Conservation (phyloP, 2,888 invertebrate species). For the Dryobota labecula region DNA sequence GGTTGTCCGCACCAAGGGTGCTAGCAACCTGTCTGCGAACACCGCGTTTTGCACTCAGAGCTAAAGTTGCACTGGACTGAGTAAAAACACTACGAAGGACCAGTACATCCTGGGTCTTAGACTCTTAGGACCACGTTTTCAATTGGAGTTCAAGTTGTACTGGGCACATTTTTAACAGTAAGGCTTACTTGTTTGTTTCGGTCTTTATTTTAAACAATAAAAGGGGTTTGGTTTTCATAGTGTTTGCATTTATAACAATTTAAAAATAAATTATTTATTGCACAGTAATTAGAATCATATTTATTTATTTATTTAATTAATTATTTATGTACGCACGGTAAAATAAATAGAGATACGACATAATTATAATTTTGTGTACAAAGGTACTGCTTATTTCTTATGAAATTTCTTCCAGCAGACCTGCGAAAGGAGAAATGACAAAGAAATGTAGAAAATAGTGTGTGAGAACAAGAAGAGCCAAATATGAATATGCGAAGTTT, state of each 20-base stretch:
- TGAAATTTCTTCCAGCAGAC: too few relatives aligned
- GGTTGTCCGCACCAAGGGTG: slow-evolving; percentile 58
- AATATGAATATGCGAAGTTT: too few relatives aligned
- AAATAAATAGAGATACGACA: too few relatives aligned
- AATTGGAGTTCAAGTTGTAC: slow-evolving; percentile 12
- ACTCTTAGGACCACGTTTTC: slow-evolving; percentile 10
- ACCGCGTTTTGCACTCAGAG: slow-evolving; percentile 36
- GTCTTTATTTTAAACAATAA: slow-evolving; percentile 18
- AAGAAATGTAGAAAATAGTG: too few relatives aligned
- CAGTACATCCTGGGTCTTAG: neutral
- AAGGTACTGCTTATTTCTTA: too few relatives aligned
- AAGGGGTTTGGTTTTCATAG: slow-evolving; percentile 1
- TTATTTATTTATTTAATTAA: too few relatives aligned
- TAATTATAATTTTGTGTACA: too few relatives aligned
- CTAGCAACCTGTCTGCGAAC: slow-evolving; percentile 62
- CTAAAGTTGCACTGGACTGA: slow-evolving; percentile 20
- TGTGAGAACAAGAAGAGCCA: too few relatives aligned
- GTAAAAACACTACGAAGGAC: neutral
- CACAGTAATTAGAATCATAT: neutral
- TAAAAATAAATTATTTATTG: neutral
- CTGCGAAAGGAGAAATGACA: too few relatives aligned
- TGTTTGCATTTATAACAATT: neutral
- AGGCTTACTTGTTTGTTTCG: slow-evolving; percentile 15
- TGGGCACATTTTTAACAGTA: slow-evolving; percentile 26
- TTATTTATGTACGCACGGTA: too few relatives aligned